Base-by-base conservation (phyloP, 2,113 vertebrate genomes). In the Salvelinus fontinalis region DNA sequence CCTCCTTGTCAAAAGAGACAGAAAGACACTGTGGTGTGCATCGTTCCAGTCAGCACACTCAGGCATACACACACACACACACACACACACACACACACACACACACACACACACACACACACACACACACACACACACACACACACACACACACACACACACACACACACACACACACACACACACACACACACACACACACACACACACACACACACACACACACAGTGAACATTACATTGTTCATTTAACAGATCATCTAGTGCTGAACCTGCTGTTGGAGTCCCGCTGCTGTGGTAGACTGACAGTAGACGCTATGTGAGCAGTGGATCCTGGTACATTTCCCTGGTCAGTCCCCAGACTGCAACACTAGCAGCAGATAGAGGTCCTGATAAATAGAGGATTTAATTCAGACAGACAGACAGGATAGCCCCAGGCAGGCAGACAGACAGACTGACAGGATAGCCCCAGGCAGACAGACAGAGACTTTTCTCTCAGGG, bases 321-420 rank as follows among this genome's bases (percentile, higher is more conserved):
- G 11, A 51, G 49, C 49, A 13, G 14, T 16, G 14, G 49, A 13
- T 74, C 79, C 62, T 26, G 39, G 65, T 34, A 34, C 31, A 34
- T 34, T 34, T 34, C 31, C 31, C 31, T 34, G 31, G 31, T 72
- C 78, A 29, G 34, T 85, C 75, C 86, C 79, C 11, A 31, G 78
- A 79, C 75, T 75, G 72, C 81, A 77, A 3, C 59, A 60, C 11
- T 70, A 13, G 20, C 27, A 74, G 64, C 18, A 20, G 59, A 60
- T 60, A 60, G 75, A 73, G 49, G 26, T 31, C 71, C 78, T 85
- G 84, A 87, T 84, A 68, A 88, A 86, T 85, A 75, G 72, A 73
- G 76, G 85, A 75, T 83, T 78, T 87, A 87, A 89, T 91, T 89
- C 83, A 64, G 79, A 54, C 0, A 26, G 86, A 90, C 27, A 27